Evolutionary conservation across 2,113 vertebrate genomes (phyloP), one percentile per base, ranked within the genome.

Genomic region (Crypturellus undulatus): DNA sequence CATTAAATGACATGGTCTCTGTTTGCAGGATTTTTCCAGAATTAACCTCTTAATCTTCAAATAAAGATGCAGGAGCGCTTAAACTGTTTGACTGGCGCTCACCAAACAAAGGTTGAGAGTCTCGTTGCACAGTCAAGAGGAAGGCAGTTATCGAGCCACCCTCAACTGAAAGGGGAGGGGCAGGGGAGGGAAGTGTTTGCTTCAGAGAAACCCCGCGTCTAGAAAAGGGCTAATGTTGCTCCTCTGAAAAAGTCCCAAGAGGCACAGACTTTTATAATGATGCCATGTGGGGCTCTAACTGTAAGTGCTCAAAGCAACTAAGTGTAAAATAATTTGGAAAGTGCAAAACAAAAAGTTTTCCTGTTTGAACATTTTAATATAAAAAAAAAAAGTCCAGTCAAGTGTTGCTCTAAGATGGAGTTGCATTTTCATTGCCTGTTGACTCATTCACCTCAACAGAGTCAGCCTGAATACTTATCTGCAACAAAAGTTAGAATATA

Each of bases 71-170:
- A 17, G 19, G 72, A 71, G 19, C 13, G 72, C 49, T 36, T 51
- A 49, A 75, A 52, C 15, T 56, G 68, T 43, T 79, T 79, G 30
- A 94, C 32, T 9, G 62, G 32, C 8, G 2, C 84, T 92, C 90
- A 81, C 78, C 52, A 79, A 8, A 63, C 1, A 36, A 51, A 52
- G 71, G 47, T 6, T 65, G 45, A 78, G 21, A 38, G 47, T 88
- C 85, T 79, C 62, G 65, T 32, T 47, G 54, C 32, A 3, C 4
- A 76, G 89, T 56, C 49, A 70, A 45, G 73, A 89, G 49, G 49
- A 91, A 84, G 45, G 45, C 93, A 90, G 92, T 95, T 96, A 72
- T 70, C 49, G 80, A 84, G 67, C 86, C 90, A 94, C 90, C 92
- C 83, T 96, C 70, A 93, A 59, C 80, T 79, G 88, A 87, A 79